Base-by-base conservation (phyloP, 2,888 invertebrate species). In the Trimorus sp. region DNA sequence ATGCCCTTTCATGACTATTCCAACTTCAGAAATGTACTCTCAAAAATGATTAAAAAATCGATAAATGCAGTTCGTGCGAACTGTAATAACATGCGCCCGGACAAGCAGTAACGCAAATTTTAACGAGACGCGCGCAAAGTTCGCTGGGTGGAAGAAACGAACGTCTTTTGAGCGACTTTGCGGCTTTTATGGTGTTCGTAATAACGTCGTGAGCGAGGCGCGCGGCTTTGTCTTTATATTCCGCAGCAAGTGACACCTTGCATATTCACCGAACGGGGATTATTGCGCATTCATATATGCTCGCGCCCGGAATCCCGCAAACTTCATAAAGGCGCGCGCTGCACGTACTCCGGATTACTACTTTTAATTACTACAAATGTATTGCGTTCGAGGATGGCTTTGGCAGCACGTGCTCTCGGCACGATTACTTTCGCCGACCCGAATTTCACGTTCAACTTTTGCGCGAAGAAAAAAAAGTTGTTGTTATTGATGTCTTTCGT, bases 191-290 rank as follows among this genome's bases (percentile, higher is more conserved):
- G 68, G 73, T 60, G 66, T 65, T 69, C 60, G 49, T 79, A 69
- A 76, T 76, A 48, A 69, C 77, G 63, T 62, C 56, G 69, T 71
- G 49, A 79, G 71, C 60, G 65, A 71, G 26, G 26, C 65, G 71
- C 71, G 16, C 16, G 38, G 58, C 60, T 79, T 79, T 71, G 66
- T 71, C 73, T 79, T 79, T 73, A 73, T 77, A 77, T 69, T 77
- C 77, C n/a, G 26, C 40, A 49, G 40, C n/a, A 60, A 79, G 73
- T 66, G 71, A 68, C 78, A 79, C 73, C 78, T 68, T 73, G 66
- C 78, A 79, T 62, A 79, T 79, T 66, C 78, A 54, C 54, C 66
- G 54, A 59, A 60, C 48, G 73, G 62, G 62, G 76, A 73, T 79
- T 73, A 79, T 79, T 68, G 73, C 62, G 36, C 66, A 66, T 60